Base-by-base conservation (phyloP, 30 jellyfish, hydroid and myxozoan species). In the Phacellophora camtschatica region DNA sequence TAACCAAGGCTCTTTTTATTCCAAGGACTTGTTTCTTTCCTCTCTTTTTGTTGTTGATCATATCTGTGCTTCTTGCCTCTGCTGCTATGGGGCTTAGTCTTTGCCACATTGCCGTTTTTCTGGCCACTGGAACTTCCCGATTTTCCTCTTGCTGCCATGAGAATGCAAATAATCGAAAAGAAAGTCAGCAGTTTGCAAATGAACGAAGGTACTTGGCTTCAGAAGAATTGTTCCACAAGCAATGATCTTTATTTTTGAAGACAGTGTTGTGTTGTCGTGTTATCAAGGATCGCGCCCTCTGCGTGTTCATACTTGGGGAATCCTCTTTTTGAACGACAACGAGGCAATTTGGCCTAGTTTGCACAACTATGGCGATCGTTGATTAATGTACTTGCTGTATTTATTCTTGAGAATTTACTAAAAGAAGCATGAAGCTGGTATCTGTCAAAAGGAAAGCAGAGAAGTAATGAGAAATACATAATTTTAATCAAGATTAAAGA, bases 51-150 rank as follows among this genome's bases (percentile, higher is more conserved):
- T 29, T 78, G 81, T 11, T 2, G 18, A n/a, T n/a, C n/a, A n/a
- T n/a, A n/a, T 39, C 82, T 63, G 65, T 57, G 78, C 39, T 78
- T 78, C 59, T 78, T 78, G 59, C 90, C 90, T 59, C 63, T 48
- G 34, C 35, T 23, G 23, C 31, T 66, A 31, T 62, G 51, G 74
- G 61, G 61, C 16, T 24, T 31, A 33, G 58, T 77, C 34, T 58
- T 39, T 6, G 88, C 0, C 15, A 48, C 39, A 13, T 36, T 57
- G 10, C 90, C 82, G 56, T 78, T 76, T 49, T 39, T 61, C 29
- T 61, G 78, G 35, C 50, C 58, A 7, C 49, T 18, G 34, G 88
- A 25, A 13, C 57, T 37, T 33, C 62, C 35, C 11, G 88, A 23
- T 58, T 76, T 76, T 15, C 66, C 49, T 11, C 71, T 34, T 25